Evolutionary conservation across 1,140 invertebrate species (phyloP).

Genomic region (Polyergus mexicanus): DNA sequence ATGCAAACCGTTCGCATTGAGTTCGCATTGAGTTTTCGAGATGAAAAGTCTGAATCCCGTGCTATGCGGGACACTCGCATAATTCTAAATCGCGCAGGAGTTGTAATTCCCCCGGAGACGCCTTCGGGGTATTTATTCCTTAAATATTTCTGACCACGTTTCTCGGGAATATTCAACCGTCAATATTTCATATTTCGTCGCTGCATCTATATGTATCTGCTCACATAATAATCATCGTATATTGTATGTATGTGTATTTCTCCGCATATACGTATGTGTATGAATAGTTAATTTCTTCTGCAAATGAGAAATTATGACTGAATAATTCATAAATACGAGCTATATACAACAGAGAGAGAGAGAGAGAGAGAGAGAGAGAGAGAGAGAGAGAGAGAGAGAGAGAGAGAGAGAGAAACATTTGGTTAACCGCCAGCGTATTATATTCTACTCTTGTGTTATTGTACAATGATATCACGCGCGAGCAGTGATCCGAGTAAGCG

Average conservation of each 20-base stretch:
- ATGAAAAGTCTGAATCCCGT: conserved; percentile 7
- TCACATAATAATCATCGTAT: neutral
- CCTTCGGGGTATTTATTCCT: conserved; percentile 25
- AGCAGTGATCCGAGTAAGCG: conserved; percentile 47
- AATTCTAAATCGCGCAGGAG: conserved; percentile 37
- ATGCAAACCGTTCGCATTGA: conserved; percentile 22
- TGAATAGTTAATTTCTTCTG: conserved; percentile 23
- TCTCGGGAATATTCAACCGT: conserved; percentile 35
- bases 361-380: too few species aligned
- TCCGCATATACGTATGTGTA: neutral
- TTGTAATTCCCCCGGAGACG: conserved; percentile 55
- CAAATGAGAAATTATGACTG: conserved; percentile 47
- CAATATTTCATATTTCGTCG: conserved; percentile 30
- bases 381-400: neutral
- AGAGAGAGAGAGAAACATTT: conserved; percentile 7
- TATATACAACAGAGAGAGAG: neutral
- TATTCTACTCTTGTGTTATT: conserved; percentile 11
- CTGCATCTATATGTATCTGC: neutral
- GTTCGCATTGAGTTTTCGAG: conserved; percentile 23
- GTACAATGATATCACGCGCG: neutral
- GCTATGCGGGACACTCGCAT: conserved; percentile 27
- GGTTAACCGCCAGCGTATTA: conserved; percentile 47
- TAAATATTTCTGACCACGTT: conserved; percentile 47
- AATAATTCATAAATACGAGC: conserved; percentile 59
- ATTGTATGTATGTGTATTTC: conserved; percentile 9